Evolutionary conservation across 2,797 vertebrate genomes (phyloP), one percentile per base, ranked within the genome.

Genomic region (Hylomyscus alleni): DNA sequence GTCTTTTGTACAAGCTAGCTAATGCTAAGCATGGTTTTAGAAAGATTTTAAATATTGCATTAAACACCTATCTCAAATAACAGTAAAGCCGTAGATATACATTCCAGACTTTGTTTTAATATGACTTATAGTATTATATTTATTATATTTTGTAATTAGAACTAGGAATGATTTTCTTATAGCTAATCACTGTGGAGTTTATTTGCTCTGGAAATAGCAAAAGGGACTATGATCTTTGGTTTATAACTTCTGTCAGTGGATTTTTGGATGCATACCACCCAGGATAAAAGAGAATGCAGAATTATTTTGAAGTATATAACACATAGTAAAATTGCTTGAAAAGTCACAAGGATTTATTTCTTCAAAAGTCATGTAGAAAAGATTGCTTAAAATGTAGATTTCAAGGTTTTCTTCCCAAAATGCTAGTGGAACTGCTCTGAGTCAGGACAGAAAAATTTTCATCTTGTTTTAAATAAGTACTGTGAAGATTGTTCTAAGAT

Each of bases 111-210:
- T 93, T 92, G 72, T 95, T 97, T 73, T 89, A 87, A 84, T 85
- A 17, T 92, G n/a, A 65, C 80, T 50, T 95, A 2, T 84, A 80
- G 52, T 89, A 19, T 95, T 93, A 31, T 37, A 44, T 81, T 94
- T 97, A 62, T 40, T 95, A 0, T 94, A 73, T 90, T 96, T 94
- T 90, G 2, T 94, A 89, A 62, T 80, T 95, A 89, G 72, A 95
- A 93, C 72, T 50, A 75, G 60, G n/a, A 87, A 54, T 95, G 83
- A 90, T 93, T 95, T 96, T 22, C 40, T 94, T 7, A 37, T 37
- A 65, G 17, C 24, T 91, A 69, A 83, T 80, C 20, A 50, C 69
- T 89, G 7, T 97, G 10, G 26, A 15, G 11, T 93, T 52, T 93
- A 26, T 88, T 92, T 95, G 26, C 85, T 93, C 47, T 92, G 73